A percentile compares a stretch with the other conserved stretches of the same genome.
Conservation (phyloP, 2,888 invertebrate genomes). For the Camptogramma bilineatum region DNA sequence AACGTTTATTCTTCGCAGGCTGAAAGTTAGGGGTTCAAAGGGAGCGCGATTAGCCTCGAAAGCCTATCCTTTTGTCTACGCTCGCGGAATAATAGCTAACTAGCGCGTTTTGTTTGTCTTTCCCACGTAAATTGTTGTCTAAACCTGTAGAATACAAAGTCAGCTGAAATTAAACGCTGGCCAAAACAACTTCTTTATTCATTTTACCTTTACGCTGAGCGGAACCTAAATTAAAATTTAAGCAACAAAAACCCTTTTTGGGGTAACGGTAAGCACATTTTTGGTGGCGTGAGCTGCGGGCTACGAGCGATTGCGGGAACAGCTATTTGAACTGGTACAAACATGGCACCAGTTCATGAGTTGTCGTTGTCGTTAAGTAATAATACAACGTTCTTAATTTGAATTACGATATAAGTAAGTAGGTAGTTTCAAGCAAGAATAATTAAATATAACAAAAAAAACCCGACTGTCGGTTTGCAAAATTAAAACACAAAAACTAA, state of each 20-base stretch:
- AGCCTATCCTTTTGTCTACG: constrained; percentile 33
- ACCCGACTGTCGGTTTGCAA: no score
- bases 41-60: constrained; percentile 34
- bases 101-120: constrained; percentile 37
- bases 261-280: constrained; percentile 56
- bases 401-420: background rate
- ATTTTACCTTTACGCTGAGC: constrained; percentile 57
- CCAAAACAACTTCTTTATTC: constrained; percentile 63
- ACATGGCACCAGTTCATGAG: background rate
- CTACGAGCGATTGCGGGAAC: constrained; percentile 22
- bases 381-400: no score
- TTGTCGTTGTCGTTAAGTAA: background rate
- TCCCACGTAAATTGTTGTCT: constrained; percentile 37
- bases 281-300: constrained; percentile 37
- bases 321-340: background rate
- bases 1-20: constrained; percentile 14
- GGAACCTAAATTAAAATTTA: constrained; percentile 67
- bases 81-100: constrained; percentile 33
- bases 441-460: no score
- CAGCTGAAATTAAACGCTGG: constrained; percentile 58
- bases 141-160: constrained; percentile 34
- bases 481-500: no score
- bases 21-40: constrained; percentile 35
- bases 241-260: constrained; percentile 62
- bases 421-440: no score